Base-by-base conservation (phyloP, 2,888 invertebrate genomes). In the Lottia scabra region DNA sequence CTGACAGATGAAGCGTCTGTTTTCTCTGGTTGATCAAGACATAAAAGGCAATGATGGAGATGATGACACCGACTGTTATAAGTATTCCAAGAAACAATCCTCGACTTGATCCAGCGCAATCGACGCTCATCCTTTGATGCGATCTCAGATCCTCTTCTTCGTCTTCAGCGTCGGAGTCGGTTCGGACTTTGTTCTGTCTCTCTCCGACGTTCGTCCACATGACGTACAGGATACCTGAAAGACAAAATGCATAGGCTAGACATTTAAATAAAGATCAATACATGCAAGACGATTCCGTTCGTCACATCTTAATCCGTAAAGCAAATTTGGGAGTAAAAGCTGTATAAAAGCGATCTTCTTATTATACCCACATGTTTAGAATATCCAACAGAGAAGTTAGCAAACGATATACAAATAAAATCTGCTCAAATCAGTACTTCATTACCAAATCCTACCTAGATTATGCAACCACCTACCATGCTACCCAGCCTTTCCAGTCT, bases 61-160 rank as follows among this genome's bases (percentile, higher is more conserved):
- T 81, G 67, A 80, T 77, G 45, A 77, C 75, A 26, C 75, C 69
- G 15, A 80, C 78, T 56, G 76, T 76, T 26, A 78, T 64, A 23
- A 78, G 67, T 56, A 79, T 79, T 30, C 78, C 78, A 43, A 77
- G 73, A 88, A 95, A 94, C 30, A 95, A 90, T 2, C 95, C 95
- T 90, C 96, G 96, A 90, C 97, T 97, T 0, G 97, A 96, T 75
- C 96, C 92, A 0, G 96, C 96, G 89, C 98, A 98, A 88, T 98
- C 98, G 6, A 97, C 82, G 66, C 80, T 83, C 77, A 83, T 80
- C 15, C 78, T 65, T 46, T 78, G 75, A 27, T 79, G 77, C 16
- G 43, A 63, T 4, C 73, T 71, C 38, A 70, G 48, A 6, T 75
- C 75, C 19, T 72, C 73, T 15, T 65, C 63, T 8, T 75, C 75